Evolutionary conservation across 2,888 invertebrate genomes (phyloP).

Genomic region (Ctena decussata): DNA sequence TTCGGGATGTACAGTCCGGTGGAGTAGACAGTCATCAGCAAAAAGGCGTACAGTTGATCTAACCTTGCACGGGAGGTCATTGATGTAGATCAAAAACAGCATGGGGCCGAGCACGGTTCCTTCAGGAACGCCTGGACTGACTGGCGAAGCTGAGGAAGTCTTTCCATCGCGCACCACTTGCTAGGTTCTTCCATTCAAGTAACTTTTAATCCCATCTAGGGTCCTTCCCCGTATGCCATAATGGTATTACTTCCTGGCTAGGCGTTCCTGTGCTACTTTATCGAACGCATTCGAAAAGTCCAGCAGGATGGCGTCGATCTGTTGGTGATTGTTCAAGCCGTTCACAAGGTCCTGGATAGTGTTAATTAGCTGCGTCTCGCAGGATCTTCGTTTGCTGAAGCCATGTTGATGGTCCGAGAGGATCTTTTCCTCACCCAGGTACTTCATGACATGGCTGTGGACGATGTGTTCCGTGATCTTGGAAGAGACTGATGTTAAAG

Average conservation of each 20-base stretch:
- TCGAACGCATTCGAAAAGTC: neutral
- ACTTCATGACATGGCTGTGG: slow-evolving; percentile 11
- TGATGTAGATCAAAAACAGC: slow-evolving; percentile 12
- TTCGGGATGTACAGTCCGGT: neutral
- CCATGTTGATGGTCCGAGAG: neutral
- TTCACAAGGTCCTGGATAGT: neutral
- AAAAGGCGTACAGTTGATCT: neutral
- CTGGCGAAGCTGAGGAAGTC: neutral
- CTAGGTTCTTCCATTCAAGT: slow-evolving; percentile 35
- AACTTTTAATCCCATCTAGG: slow-evolving; percentile 35
- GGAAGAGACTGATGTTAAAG: neutral
- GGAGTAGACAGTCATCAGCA: neutral
- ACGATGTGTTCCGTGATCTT: slow-evolving; percentile 5
- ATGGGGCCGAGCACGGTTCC: neutral
- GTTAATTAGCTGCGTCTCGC: neutral
- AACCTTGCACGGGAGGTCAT: neutral
- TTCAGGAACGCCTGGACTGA: slow-evolving; percentile 12
- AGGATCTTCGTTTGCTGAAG: slow-evolving; percentile 5
- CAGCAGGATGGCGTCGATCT: neutral
- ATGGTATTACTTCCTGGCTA: slow-evolving; percentile 29
- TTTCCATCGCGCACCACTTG: slow-evolving; percentile 46
- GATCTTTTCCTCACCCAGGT: neutral
- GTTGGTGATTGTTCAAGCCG: neutral
- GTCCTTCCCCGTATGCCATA: slow-evolving; percentile 31
- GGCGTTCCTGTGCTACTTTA: slow-evolving; percentile 1